Base-by-base conservation (phyloP, 2,888 invertebrate species). In the Melanotus villosus region DNA sequence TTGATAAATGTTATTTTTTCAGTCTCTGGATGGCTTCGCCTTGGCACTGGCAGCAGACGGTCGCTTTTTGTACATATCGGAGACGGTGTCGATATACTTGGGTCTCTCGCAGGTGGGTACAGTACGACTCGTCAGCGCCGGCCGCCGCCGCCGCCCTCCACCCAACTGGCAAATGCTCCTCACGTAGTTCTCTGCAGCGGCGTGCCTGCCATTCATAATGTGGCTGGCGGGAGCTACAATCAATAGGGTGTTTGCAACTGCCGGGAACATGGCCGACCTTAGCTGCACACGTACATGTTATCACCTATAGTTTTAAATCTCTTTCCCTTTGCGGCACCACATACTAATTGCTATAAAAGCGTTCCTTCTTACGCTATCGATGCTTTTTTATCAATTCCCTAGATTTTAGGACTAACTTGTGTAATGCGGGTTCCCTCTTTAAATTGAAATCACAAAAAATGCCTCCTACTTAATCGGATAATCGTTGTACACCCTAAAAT, bases 51-150 rank as follows among this genome's bases (percentile, higher is more conserved):
- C 97, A 60, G 94, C 96, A 76, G 98, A 98, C 86, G 98, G 98
- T 75, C 91, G 98, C 85, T 98, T 99, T 88, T 91, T 99, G 85
- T 99, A 99, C 90, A 98, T 99, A 89, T 99, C 98, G 79, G 99
- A 99, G 90, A 99, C 99, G 80, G 99, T 99, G 82, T 99, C 99
- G 84, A 98, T 99, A 86, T 99, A 99, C 89, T 91, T 99, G 86
- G 99, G 99, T 81, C 92, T 99, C 86, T 99, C 98, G 86, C 99
- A 99, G 93, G 97, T 97, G 88, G 90, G 90, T 87, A 77, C 72
- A 70, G 65, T 30, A 63, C 71, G 67, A 67, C 71, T 83, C 78
- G 80, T 70, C 71, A 84, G 72, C 82, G 80, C 86, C 87, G 86
- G 84, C 80, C 77, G 77, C 83, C 83, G 82, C 83, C 81, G 83